phyloP scores from a whole-genome alignment of 2,113 vertebrate genomes.

The Indicator maculatus region DNA sequence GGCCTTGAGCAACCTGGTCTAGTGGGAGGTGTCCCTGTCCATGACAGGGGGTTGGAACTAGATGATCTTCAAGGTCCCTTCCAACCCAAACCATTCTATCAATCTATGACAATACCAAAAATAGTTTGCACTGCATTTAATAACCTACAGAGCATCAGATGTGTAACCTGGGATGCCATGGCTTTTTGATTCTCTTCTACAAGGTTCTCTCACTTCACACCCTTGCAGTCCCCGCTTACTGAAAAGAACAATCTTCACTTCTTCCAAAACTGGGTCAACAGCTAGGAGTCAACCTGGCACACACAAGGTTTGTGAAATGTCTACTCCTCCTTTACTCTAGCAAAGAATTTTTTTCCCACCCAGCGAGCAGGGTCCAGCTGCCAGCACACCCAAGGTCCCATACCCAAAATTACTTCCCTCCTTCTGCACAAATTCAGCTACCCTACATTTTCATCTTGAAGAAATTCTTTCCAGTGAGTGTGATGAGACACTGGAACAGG shows the following conservation, averaged over 20 bases:
- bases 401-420: fast-evolving
- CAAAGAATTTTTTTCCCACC: background rate
- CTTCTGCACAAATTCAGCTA: background rate
- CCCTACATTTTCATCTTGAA: fast-evolving
- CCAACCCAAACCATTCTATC: too few species aligned
- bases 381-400: background rate
- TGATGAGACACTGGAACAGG: too few species aligned
- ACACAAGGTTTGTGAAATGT: background rate
- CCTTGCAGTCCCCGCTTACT: background rate
- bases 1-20: too few species aligned
- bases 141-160: fast-evolving
- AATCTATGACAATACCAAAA: background rate
- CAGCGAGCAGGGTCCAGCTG: background rate
- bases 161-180: too few species aligned
- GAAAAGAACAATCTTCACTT: background rate
- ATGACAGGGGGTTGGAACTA: too few species aligned
- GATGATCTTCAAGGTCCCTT: too few species aligned
- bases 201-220: fast-evolving
- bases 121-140: background rate
- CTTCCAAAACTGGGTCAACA: background rate
- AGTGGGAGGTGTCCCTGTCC: too few species aligned
- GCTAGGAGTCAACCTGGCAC: background rate
- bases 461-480: too few species aligned
- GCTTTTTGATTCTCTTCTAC: background rate
- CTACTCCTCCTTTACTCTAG: background rate